Base-by-base conservation (phyloP, 2,797 vertebrate genomes). In the Ambastaia sidthimunki region DNA sequence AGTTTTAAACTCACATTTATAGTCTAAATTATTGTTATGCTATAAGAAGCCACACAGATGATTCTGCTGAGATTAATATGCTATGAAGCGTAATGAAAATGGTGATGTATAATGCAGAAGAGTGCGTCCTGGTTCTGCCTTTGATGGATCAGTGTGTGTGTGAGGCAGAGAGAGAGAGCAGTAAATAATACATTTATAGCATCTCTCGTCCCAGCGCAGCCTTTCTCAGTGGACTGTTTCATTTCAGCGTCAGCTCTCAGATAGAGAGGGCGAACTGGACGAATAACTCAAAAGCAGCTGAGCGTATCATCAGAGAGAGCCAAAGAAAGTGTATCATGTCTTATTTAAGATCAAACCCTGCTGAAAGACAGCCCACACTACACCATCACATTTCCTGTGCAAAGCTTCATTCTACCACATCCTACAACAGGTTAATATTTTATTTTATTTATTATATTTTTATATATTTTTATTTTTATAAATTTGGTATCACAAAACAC, bases 91-190 rank as follows among this genome's bases (percentile, higher is more conserved):
- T 63, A 57, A 69, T 44, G 63, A 60, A 85, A 84, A 76, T 80
- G 81, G 83, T 83, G 13, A 85, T 84, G 48, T 86, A 88, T 90
- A 69, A 90, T 92, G 89, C 78, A 88, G 57, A 16, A 81, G 63
- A 67, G 65, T 70, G 67, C 68, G 85, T 21, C 88, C 91, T 90
- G 87, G 88, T 93, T 92, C 90, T 88, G 87, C 89, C 89, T 88
- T 54, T 90, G 84, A 84, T 71, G 72, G 76, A 66, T 81, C 78
- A 68, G 79, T 87, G 75, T 85, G 71, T 76, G 81, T 18, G 62
- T 16, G 34, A 11, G 18, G n/a, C 16, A n/a, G 23, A 80, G 78
- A 67, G 76, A 74, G 80, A 62, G 41, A 75, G 70, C 59, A 50
- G 85, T 78, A 86, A 25, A 84, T 81, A 87, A 73, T 76, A 60